These are phyloP conservation scores for Siderastrea siderea DNA, from an alignment of 92 coral and sea anemone genomes.

Conservation along the genomic window DNA sequence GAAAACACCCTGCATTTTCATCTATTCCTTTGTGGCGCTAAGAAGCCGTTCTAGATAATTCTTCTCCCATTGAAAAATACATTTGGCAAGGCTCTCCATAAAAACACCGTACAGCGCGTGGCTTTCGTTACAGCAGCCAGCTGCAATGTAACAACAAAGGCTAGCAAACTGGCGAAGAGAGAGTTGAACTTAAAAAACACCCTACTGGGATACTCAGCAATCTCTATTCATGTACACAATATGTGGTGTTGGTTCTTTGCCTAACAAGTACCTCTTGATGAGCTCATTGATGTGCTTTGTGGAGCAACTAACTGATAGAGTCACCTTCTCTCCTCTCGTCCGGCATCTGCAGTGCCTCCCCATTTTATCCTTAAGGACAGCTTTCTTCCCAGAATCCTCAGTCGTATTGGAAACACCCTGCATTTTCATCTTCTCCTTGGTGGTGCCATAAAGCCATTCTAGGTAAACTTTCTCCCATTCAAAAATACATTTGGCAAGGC, in stretches of 20 bases:
- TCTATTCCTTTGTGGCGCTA: conserved; percentile 26
- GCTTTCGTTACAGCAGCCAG: conserved; percentile 69
- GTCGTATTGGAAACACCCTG: too few relatives aligned
- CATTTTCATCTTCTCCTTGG: too few relatives aligned
- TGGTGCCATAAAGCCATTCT: too few relatives aligned
- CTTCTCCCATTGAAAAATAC: conserved; percentile 64
- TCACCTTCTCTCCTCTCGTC: too few relatives aligned
- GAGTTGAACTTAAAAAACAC: conserved; percentile 21
- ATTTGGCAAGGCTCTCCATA: conserved; percentile 59
- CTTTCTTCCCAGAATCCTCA: too few relatives aligned
- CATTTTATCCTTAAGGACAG: too few relatives aligned
- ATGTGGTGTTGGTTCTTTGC: conserved; percentile 38
- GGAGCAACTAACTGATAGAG: background rate
- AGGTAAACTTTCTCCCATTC: too few relatives aligned
- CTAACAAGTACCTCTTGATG: conserved; percentile 28
- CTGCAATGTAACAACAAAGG: conserved; percentile 44
- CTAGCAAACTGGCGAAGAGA: conserved; percentile 40
- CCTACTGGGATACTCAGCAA: conserved; percentile 47
- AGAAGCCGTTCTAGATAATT: conserved; percentile 52
- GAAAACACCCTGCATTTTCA: background rate
- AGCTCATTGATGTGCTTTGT: conserved; percentile 62
- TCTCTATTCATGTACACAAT: conserved; percentile 61
- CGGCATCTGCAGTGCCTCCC: too few relatives aligned
- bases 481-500: too few relatives aligned
- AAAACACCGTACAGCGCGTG: conserved; percentile 66